Evolutionary conservation across 2,113 vertebrate genomes (phyloP), one percentile per base, ranked within the genome.

Genomic region (Coturnix japonica): DNA sequence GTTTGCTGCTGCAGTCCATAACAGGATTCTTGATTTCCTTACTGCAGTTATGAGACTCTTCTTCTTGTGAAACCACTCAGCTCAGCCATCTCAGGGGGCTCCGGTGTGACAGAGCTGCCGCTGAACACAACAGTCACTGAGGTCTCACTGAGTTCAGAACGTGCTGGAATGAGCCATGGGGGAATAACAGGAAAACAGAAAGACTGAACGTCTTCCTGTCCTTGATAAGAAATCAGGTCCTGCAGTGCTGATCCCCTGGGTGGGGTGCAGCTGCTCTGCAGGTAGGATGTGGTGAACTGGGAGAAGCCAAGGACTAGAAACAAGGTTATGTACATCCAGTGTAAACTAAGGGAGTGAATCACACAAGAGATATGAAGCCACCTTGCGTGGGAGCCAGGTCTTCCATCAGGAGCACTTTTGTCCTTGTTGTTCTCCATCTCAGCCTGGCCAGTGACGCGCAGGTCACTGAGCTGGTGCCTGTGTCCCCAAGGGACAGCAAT

Each of bases 381-480:
- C 49, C 31, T 5, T 37, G 28, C 49, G 53, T 33, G 49, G 67
- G 53, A 78, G 47, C 79, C 44, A 23, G 23, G 6, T 37, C 47
- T 67, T 64, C 37, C 63, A 31, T 65, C 53, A 59, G 30, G 33
- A 67, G 6, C 17, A 7, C 3, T 3, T 59, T 35, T 89, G 39
- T 70, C 31, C 13, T 39, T 44, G 12, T 8, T 2, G 6, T 43
- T 20, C 46, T 13, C 22, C 77, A 49, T 20, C 35, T 49, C 89
- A 61, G 61, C 20, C 9, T 5, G 21, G 37, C 26, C 4, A 4
- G 78, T 19, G 23, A 43, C 1, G 6, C 47, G 13, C 41, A 22
- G 47, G 18, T 20, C 4, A 0, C 44, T 5, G 73, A 3, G 51
- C 2, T 3, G 37, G n/a, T 44, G 46, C 19, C 21, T 20, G 11